Conservation (phyloP, 2,113 vertebrate species). For the Trematocara marginatum region DNA sequence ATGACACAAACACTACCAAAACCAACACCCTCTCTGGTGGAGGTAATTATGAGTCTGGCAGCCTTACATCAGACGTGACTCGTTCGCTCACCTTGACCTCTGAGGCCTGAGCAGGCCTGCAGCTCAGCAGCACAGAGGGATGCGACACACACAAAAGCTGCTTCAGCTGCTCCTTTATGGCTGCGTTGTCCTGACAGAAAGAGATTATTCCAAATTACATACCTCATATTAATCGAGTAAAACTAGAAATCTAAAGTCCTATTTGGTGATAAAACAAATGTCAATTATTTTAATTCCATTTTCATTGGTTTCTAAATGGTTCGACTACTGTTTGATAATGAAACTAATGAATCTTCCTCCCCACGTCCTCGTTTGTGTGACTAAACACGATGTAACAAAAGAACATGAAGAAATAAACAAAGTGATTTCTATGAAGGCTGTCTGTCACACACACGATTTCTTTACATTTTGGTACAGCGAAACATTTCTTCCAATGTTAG, state of each 20-base stretch:
- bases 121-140: conserved; percentile 81
- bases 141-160: conserved; percentile 73
- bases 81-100: conserved; percentile 74
- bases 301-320: background rate
- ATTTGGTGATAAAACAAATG: background rate
- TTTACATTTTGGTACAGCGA: background rate
- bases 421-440: background rate
- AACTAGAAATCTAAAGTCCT: background rate
- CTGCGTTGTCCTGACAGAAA: conserved; percentile 47
- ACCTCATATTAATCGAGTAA: background rate
- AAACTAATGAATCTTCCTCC: background rate
- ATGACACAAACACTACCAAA: background rate
- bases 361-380: background rate
- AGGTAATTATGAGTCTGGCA: background rate
- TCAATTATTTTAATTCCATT: background rate
- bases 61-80: background rate
- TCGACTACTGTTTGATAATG: background rate
- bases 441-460: background rate
- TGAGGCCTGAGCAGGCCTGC: conserved; percentile 68
- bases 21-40: background rate
- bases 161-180: conserved; percentile 71
- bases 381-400: background rate
- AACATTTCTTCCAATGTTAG: background rate
- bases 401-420: background rate
- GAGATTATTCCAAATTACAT: background rate